phyloP scores from a whole-genome alignment of 1,140 invertebrate genomes.

The Nomia melanderi region DNA sequence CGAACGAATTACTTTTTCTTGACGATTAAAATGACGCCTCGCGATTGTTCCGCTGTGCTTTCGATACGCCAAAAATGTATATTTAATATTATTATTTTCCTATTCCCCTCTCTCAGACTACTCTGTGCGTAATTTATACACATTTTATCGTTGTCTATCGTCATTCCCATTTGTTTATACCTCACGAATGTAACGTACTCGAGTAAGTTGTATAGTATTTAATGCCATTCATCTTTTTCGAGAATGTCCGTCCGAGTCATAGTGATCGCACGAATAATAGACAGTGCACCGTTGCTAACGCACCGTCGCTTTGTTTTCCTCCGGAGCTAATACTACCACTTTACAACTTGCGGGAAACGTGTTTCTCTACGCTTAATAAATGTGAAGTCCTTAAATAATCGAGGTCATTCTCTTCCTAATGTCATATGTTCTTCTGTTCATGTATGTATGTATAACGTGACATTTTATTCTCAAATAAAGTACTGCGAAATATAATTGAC shows the following conservation, averaged over 20 bases:
- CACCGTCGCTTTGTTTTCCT: not conserved
- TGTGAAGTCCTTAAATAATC: not conserved
- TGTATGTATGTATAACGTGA: not conserved
- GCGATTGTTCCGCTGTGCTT: slow-evolving; percentile 28
- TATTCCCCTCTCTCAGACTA: not conserved
- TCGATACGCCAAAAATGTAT: slow-evolving; percentile 13
- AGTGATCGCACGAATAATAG: not conserved
- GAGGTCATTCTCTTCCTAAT: not conserved
- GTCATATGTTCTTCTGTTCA: not conserved
- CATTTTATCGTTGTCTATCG: not conserved
- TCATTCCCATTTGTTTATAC: slow-evolving; percentile 34
- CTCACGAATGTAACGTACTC: slow-evolving; percentile 4
- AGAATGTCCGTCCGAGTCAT: slow-evolving; percentile 32
- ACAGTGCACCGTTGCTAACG: not conserved
- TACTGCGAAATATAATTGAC: not conserved
- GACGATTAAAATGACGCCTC: not conserved
- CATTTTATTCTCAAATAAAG: not conserved
- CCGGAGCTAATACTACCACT: not conserved
- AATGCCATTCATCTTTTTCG: not conserved
- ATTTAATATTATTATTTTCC: not conserved
- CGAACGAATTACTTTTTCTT: not conserved
- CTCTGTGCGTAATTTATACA: slow-evolving; percentile 30
- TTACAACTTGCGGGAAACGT: not conserved
- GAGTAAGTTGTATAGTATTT: slow-evolving; percentile 37
- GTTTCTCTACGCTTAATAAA: slow-evolving; percentile 28